These are phyloP conservation scores for Channa maculata DNA, from an alignment of 2,113 vertebrate species.

Conservation along the genomic window DNA sequence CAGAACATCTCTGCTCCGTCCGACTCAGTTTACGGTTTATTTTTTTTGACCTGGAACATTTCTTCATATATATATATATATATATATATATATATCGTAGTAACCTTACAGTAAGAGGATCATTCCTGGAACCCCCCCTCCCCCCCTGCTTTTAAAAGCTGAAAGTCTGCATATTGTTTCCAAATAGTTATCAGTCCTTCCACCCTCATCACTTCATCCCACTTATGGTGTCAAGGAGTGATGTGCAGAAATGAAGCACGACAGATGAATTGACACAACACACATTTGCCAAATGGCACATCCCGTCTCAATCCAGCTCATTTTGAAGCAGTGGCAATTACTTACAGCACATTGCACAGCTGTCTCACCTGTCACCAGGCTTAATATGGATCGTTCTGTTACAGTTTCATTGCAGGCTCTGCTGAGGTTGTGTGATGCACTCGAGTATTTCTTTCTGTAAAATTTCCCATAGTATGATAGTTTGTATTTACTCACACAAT, in stretches of 20 bases:
- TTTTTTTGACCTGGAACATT: not conserved
- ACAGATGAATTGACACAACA: not conserved
- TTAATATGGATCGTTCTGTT: not conserved
- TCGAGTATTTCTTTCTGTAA: not conserved
- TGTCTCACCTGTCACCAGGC: not conserved
- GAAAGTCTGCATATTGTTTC: no score
- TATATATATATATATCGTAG: no score
- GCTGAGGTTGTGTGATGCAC: not conserved
- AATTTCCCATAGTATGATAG: no score
- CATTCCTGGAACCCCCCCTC: no score
- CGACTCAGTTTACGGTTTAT: not conserved
- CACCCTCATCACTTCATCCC: not conserved
- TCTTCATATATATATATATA: no score
- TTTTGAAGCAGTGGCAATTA: not conserved
- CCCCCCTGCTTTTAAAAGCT: no score
- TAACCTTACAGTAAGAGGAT: no score
- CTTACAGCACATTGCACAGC: not conserved
- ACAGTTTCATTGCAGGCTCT: not conserved
- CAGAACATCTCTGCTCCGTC: not conserved
- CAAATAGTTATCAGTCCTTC: no score
- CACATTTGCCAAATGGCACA: constrained; percentile 1
- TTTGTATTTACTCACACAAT: no score
- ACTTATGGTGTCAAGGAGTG: not conserved
- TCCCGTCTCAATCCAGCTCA: not conserved
- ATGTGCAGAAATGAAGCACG: not conserved